Percentiles rank a stretch among this genome's conserved stretches.
phyloP scores from a whole-genome alignment of 2,888 invertebrate genomes.

The Drosophila flavopinicola region DNA sequence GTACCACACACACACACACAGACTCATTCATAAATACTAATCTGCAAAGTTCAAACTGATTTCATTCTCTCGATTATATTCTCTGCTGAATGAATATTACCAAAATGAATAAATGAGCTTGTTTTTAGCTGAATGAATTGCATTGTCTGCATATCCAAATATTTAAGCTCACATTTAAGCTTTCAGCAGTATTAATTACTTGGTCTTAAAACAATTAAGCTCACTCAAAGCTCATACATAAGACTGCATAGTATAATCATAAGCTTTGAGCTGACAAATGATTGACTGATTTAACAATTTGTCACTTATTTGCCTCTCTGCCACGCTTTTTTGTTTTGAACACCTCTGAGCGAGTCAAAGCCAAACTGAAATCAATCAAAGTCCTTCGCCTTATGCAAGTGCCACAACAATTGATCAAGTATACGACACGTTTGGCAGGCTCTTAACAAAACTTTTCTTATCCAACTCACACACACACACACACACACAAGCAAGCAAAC shows the following conservation, averaged over 20 bases:
- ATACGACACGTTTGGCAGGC: slow-evolving; percentile 53
- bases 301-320: background rate
- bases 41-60: slow-evolving; percentile 34
- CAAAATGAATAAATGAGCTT: background rate
- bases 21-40: slow-evolving; percentile 17
- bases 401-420: slow-evolving; percentile 62
- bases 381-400: slow-evolving; percentile 33
- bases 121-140: background rate
- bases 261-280: background rate
- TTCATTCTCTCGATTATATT: slow-evolving; percentile 21
- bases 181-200: no score
- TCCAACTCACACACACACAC: slow-evolving; percentile 6
- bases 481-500: slow-evolving; percentile 21
- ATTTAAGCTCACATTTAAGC: no score
- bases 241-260: background rate
- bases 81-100: background rate
- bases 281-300: slow-evolving; percentile 33
- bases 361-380: slow-evolving; percentile 64
- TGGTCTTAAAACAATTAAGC: no score
- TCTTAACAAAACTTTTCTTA: slow-evolving; percentile 36
- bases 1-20: slow-evolving; percentile 7
- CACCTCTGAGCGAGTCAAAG: slow-evolving; percentile 2
- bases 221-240: background rate
- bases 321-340: background rate
- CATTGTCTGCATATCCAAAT: no score